Base-by-base conservation (phyloP, 2,888 invertebrate species). In the Xestia c-nigrum region DNA sequence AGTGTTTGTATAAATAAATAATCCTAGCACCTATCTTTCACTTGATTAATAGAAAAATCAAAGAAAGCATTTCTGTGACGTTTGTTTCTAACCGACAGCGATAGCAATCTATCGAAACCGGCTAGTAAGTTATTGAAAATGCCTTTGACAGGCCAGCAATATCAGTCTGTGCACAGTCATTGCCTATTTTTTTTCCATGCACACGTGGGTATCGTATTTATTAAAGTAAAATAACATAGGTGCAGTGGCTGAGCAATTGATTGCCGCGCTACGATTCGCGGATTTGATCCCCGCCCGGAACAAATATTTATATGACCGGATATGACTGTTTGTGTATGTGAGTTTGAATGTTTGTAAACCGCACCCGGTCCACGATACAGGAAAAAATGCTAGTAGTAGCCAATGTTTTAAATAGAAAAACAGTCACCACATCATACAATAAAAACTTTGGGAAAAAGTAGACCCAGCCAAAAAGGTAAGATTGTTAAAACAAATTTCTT, bases 401-500 rank as follows among this genome's bases (percentile, higher is more conserved):
- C 6, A 24, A 57, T 2, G 14, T 24, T 57, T 24, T 19, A 19
- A 24, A 57, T n/a, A 57, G 6, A 6, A 57, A 24, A 1, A 0
- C 21, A 43, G 3, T 31, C 31, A 19, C 38, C n/a, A 43, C 6
- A 21, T 5, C n/a, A 40, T 38, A 64, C 57, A 79, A 40, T 5
- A 2, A 43, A 69, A 70, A 21, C 16, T 50, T 59, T 50, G 31
- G 43, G 2, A n/a, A n/a, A n/a, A n/a, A 43, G n/a, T 47, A 57
- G 55, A 43, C 21, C 21, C 24, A 6, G n/a, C 10, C 47, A 5
- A 77, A 76, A 73, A 77, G 46, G 57, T 69, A 40, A 81, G 40
- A 67, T 38, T 63, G 43, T 55, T 57, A 24, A 76, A 77, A 82
- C 6, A 69, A 83, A 50, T 21, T 47, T 55, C 47, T 47, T 66